Evolutionary conservation across 2,797 vertebrate species (phyloP).

Genomic region (Ambastaia sidthimunki): DNA sequence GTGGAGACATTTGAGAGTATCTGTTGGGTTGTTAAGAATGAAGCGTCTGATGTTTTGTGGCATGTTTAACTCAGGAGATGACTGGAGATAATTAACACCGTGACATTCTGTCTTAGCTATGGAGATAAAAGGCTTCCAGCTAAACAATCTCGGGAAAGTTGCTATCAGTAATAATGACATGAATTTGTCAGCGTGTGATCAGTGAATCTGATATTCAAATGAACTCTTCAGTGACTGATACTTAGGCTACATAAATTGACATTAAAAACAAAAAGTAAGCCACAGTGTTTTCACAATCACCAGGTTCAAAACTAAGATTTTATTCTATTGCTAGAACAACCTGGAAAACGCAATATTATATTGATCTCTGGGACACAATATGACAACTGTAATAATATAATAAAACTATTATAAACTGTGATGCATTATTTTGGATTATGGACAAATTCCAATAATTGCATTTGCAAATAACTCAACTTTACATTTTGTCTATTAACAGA

Average conservation of each 20-base stretch:
- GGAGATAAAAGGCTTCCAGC: constrained; percentile 24
- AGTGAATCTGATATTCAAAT: constrained; percentile 10
- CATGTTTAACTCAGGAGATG: constrained; percentile 43
- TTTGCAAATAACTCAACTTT: neutral
- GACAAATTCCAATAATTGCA: too few relatives aligned
- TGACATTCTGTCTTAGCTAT: constrained; percentile 25
- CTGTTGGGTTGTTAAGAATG: constrained; percentile 49
- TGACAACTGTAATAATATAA: too few relatives aligned
- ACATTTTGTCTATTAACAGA: neutral
- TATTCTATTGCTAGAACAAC: neutral
- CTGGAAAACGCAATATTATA: too few relatives aligned
- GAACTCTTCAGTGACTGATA: too few relatives aligned
- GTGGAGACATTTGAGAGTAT: constrained; percentile 47
- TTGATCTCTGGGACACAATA: too few relatives aligned
- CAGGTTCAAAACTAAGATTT: neutral
- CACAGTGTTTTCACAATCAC: neutral
- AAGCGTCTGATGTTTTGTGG: constrained; percentile 42
- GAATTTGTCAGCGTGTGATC: constrained; percentile 18
- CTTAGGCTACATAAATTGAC: neutral
- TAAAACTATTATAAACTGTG: neutral
- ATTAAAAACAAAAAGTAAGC: neutral
- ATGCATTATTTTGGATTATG: neutral
- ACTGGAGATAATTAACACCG: constrained; percentile 27
- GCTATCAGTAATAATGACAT: neutral
- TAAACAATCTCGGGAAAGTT: constrained; percentile 33